Conservation (phyloP, 2,888 invertebrate genomes). For the Drosophila algonquin region DNA sequence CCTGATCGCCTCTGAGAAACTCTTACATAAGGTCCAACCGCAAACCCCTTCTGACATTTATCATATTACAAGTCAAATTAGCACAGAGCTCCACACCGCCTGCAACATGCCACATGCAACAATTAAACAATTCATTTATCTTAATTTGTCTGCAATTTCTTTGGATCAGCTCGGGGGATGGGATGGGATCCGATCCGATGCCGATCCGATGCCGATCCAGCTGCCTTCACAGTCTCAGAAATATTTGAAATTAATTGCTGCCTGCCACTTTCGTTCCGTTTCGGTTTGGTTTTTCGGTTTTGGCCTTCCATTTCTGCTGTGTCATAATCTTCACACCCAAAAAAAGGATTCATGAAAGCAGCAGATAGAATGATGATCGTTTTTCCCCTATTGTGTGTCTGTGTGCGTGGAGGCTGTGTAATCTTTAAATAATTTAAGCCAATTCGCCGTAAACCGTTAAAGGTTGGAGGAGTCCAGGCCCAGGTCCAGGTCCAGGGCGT, state of each 20-base stretch:
- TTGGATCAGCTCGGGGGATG: slow-evolving; percentile 35
- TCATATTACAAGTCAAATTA: slow-evolving; percentile 66
- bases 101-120: slow-evolving; percentile 57
- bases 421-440: slow-evolving; percentile 82
- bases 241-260: slow-evolving; percentile 80
- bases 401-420: slow-evolving; percentile 42
- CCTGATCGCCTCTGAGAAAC: no score
- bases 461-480: slow-evolving; percentile 34
- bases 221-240: slow-evolving; percentile 44
- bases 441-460: slow-evolving; percentile 81
- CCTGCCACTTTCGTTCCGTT: slow-evolving; percentile 44
- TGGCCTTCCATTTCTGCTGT: slow-evolving; percentile 64
- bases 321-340: slow-evolving; percentile 79
- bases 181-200: background rate
- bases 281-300: background rate
- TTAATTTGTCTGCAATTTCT: slow-evolving; percentile 77
- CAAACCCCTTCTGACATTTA: slow-evolving; percentile 26
- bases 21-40: background rate
- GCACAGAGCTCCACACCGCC: slow-evolving; percentile 28
- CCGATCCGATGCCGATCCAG: slow-evolving; percentile 35
- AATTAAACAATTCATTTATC: slow-evolving; percentile 81
- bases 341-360: slow-evolving; percentile 61
- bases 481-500: slow-evolving; percentile 45
- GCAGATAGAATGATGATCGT: slow-evolving; percentile 40
- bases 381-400: slow-evolving; percentile 16